Base-by-base conservation (phyloP, 1,140 invertebrate species). In the Cheumatopsyche charites region DNA sequence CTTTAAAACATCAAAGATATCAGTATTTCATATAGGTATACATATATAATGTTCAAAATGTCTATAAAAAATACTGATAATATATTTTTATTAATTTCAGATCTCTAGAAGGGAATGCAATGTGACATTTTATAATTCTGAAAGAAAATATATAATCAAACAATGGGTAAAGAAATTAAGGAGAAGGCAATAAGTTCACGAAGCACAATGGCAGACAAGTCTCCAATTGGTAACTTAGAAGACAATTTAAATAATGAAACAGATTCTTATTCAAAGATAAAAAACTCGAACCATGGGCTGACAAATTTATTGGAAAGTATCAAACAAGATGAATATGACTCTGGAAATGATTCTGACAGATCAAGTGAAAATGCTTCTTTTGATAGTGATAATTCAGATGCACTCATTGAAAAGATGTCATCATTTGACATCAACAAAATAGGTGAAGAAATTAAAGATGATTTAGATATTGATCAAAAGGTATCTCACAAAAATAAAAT, bases 261-360 rank as follows among this genome's bases (percentile, higher is more conserved):
- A 19, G 13, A 58, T 25, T 19, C 49, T 3, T 21, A 19, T 52
- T 25, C 23, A 58, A 23, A 58, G 1, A 12, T 58, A 2, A 58
- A 58, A 58, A 25, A 58, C 11, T n/a, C 9, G 55, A 23, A 58
- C 21, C 12, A 9, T n/a, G n/a, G n/a, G n/a, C n/a, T 26, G 4
- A 13, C 26, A 41, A 29, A 63, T 63, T 5, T 63, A 3, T 43
- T 63, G 29, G 29, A 63, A 11, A 42, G 15, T 43, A 29, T 63
- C 5, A 17, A 63, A 5, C 0, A 4, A 1, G 29, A 63, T 15
- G 29, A 5, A 66, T 25, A 47, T 47, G 63, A 66, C n/a, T 66
- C 42, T 0, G 43, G 43, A 66, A 45, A 66, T 45, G 42, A 66
- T 66, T 66, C 63, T 25, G 63, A 45, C 6, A 36, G 13, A 9